Conservation (phyloP, 2,888 invertebrate species). For the Drosophila trichaetosa region DNA sequence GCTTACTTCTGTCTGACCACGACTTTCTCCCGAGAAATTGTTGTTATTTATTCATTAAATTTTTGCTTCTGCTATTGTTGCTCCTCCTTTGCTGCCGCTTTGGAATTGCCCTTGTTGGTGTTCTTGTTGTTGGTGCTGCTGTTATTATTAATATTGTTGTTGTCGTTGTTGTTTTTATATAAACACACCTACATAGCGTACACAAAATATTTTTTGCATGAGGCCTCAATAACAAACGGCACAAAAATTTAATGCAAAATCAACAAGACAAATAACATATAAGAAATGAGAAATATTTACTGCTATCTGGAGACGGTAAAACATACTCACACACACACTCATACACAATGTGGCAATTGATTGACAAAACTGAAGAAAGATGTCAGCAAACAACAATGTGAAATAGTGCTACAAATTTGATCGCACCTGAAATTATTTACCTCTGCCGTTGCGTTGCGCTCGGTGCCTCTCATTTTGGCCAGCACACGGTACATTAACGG, state of each 20-base stretch:
- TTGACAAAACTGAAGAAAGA: constrained; percentile 67
- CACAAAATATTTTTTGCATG: constrained; percentile 73
- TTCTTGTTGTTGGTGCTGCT: constrained; percentile 30
- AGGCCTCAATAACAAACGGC: constrained; percentile 39
- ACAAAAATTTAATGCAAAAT: constrained; percentile 69
- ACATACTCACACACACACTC: neutral
- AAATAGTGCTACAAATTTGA: constrained; percentile 70
- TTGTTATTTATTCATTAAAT: constrained; percentile 78
- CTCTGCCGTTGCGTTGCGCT: constrained; percentile 12
- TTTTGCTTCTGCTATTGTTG: constrained; percentile 72
- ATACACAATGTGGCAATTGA: constrained; percentile 67
- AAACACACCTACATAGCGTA: constrained; percentile 58
- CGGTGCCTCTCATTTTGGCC: constrained; percentile 29
- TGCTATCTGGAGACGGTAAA: constrained; percentile 24
- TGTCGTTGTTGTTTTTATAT: constrained; percentile 38
- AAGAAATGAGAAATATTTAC: constrained; percentile 38
- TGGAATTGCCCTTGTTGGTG: constrained; percentile 39
- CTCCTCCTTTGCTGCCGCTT: constrained; percentile 44
- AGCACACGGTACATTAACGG: constrained; percentile 56
- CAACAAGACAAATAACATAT: constrained; percentile 40
- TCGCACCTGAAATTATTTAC: constrained; percentile 51
- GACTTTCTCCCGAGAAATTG: constrained; percentile 76
- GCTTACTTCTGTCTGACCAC: constrained; percentile 67
- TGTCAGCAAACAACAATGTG: constrained; percentile 66
- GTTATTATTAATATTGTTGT: constrained; percentile 2